These are phyloP conservation scores for Drosophila malerkotliana DNA, from an alignment of 1,140 invertebrate species.

Conservation along the genomic window DNA sequence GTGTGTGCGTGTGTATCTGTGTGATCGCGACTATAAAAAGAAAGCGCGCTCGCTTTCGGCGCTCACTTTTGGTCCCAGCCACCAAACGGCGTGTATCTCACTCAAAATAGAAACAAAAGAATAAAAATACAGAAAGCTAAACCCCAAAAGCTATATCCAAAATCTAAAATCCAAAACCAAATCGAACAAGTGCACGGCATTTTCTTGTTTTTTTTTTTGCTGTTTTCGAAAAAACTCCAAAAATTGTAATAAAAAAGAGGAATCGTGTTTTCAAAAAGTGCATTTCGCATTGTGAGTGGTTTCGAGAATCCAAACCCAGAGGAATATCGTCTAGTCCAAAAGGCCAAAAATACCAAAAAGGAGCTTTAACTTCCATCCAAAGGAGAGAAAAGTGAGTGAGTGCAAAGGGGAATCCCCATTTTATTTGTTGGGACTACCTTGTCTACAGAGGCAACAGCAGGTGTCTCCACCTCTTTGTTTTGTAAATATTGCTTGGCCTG, in stretches of 20 bases:
- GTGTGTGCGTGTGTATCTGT: slow-evolving; percentile 8
- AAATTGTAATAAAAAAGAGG: slow-evolving; percentile 1
- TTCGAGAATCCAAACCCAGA: not conserved
- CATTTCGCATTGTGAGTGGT: slow-evolving; percentile 14
- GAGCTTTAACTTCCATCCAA: not conserved
- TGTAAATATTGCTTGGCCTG: too few relatives aligned
- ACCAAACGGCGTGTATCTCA: slow-evolving; percentile 67
- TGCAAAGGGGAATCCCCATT: not conserved
- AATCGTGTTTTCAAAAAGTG: slow-evolving; percentile 1
- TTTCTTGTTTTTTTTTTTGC: slow-evolving; percentile 11
- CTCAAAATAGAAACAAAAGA: slow-evolving; percentile 3
- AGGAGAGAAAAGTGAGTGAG: slow-evolving; percentile 2
- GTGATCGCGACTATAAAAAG: slow-evolving; percentile 68
- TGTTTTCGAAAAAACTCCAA: not conserved
- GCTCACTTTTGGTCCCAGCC: slow-evolving; percentile 78
- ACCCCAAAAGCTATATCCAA: not conserved
- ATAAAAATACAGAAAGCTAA: not conserved
- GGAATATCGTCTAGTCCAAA: slow-evolving; percentile 1
- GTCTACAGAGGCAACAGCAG: not conserved
- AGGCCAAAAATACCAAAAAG: slow-evolving; percentile 4
- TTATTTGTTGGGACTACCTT: too few relatives aligned
- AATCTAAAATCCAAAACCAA: not conserved
- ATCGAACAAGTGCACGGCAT: slow-evolving; percentile 1
- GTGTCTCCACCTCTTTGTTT: not conserved
- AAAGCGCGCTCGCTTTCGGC: slow-evolving; percentile 70